A percentile compares a stretch with the other conserved stretches of the same genome.
These are phyloP conservation scores for Diplazon laetatorius DNA, from an alignment of 2,888 invertebrate genomes.

Conservation along the genomic window DNA sequence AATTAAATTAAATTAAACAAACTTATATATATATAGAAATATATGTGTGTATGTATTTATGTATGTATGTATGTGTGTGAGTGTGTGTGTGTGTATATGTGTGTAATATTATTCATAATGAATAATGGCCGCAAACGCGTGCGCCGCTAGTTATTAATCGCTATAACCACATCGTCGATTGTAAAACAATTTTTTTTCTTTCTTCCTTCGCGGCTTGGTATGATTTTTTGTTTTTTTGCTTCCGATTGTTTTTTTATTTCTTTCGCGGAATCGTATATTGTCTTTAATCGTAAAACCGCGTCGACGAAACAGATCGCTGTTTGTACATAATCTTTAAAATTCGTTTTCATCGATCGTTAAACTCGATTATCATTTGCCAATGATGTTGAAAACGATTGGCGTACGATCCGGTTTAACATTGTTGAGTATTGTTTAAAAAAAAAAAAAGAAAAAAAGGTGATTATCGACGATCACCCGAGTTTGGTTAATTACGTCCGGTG, in stretches of 20 bases:
- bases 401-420: slow-evolving; percentile 25
- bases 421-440: slow-evolving; percentile 36
- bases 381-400: slow-evolving; percentile 2
- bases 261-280: slow-evolving; percentile 6
- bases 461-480: slow-evolving; percentile 34
- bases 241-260: slow-evolving; percentile 37
- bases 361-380: background rate
- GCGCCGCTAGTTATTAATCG: slow-evolving; percentile 24
- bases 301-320: slow-evolving; percentile 41
- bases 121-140: slow-evolving; percentile 28
- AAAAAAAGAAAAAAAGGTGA: too few species aligned
- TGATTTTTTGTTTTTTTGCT: slow-evolving; percentile 16
- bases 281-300: slow-evolving; percentile 46
- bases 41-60: slow-evolving; percentile 9
- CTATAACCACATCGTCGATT: slow-evolving; percentile 40
- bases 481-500: slow-evolving; percentile 44
- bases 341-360: background rate
- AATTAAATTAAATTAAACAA: slow-evolving; percentile 53
- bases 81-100: slow-evolving; percentile 39
- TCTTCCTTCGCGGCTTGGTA: slow-evolving; percentile 18
- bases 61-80: slow-evolving; percentile 25
- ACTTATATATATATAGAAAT: slow-evolving; percentile 29
- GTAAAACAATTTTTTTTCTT: slow-evolving; percentile 18
- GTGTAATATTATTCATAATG: slow-evolving; percentile 24
- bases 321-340: background rate